These are phyloP conservation scores for Frankliniella intonsa DNA, from an alignment of 2,888 invertebrate species.

Conservation along the genomic window DNA sequence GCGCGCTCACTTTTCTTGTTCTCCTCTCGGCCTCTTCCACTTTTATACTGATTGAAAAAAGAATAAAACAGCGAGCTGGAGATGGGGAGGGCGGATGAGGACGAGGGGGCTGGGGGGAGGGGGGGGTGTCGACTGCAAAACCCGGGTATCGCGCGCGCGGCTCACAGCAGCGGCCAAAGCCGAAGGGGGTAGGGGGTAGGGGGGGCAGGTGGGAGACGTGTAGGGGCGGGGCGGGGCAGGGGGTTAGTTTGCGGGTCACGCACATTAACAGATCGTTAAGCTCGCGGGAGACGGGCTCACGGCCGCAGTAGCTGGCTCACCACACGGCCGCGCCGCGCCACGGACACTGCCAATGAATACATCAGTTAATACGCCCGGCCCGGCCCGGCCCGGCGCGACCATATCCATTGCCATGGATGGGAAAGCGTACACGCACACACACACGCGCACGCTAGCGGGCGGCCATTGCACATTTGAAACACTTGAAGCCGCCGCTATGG, in stretches of 20 bases:
- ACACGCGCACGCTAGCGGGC: too few relatives aligned
- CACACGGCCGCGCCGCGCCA: neutral
- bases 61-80: neutral
- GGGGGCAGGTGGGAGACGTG: neutral
- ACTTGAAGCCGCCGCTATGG: too few relatives aligned
- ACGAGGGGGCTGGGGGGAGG: neutral
- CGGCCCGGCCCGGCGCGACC: too few relatives aligned
- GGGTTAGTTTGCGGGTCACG: neutral
- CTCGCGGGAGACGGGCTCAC: neutral
- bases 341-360: too few relatives aligned
- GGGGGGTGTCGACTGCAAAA: neutral
- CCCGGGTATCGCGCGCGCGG: neutral
- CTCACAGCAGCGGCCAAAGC: neutral
- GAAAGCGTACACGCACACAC: too few relatives aligned
- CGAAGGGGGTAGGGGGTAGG: neutral
- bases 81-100: neutral
- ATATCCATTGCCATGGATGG: too few relatives aligned
- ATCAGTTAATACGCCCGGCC: too few relatives aligned
- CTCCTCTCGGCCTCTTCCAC: neutral
- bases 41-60: neutral
- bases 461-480: too few relatives aligned
- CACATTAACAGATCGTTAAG: constrained; percentile 6
- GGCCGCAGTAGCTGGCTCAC: neutral
- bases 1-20: neutral
- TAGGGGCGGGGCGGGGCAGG: neutral